These are phyloP conservation scores for Cerastis rubricosa DNA, from an alignment of 2,888 invertebrate genomes.

Conservation along the genomic window DNA sequence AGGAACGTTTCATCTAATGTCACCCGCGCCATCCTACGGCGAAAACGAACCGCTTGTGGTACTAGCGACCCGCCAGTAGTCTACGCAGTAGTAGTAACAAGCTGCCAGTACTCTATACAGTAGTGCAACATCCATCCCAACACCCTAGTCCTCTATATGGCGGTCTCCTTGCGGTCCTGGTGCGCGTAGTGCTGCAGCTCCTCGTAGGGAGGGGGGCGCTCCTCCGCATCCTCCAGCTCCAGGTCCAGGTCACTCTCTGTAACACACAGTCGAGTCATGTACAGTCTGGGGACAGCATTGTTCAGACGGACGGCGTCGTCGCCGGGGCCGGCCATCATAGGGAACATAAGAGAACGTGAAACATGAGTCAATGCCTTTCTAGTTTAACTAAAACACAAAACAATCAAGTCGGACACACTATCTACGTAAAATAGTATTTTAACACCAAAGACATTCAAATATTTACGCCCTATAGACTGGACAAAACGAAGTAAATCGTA, in stretches of 20 bases:
- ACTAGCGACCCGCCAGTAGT: background rate
- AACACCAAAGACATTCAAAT: background rate
- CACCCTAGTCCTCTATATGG: slow-evolving; percentile 73
- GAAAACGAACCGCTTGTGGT: too few species aligned
- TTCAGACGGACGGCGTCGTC: background rate
- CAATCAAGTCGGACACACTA: background rate
- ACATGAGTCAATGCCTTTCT: too few species aligned
- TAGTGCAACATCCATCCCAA: too few species aligned
- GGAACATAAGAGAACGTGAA: background rate
- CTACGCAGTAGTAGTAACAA: background rate
- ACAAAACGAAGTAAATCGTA: too few species aligned
- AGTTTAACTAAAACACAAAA: background rate
- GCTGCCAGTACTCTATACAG: background rate
- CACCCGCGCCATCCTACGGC: too few species aligned
- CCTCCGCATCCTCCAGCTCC: slow-evolving; percentile 80
- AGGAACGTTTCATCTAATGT: too few species aligned
- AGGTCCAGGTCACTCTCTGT: slow-evolving; percentile 86
- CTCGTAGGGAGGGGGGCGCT: slow-evolving; percentile 81
- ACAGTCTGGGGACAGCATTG: background rate
- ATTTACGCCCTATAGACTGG: too few species aligned
- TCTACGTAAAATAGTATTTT: background rate
- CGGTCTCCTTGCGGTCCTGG: slow-evolving; percentile 80
- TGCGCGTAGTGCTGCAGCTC: slow-evolving; percentile 74
- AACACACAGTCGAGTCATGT: slow-evolving; percentile 39
- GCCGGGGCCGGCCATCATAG: background rate